These are phyloP conservation scores for Chloroceryle amazona DNA, from an alignment of 2,797 vertebrate species.

Conservation along the genomic window DNA sequence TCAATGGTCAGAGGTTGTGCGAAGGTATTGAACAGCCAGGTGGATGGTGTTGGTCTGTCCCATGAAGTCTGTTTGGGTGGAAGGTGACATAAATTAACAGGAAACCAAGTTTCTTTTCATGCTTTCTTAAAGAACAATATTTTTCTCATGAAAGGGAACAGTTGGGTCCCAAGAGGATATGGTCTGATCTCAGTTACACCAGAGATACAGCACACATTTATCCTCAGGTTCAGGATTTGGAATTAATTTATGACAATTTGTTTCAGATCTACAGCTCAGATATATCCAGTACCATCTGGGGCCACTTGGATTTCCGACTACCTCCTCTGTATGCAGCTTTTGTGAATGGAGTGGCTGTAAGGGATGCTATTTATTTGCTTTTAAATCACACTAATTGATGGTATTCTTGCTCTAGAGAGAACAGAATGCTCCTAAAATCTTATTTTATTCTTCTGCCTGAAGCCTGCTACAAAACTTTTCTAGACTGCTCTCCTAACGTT, in stretches of 20 bases:
- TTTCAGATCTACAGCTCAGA: conserved; percentile 86
- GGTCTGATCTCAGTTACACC: not conserved
- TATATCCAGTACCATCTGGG: conserved; percentile 89
- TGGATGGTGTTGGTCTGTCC: not conserved
- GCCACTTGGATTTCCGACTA: conserved; percentile 81
- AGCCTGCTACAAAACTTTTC: not conserved
- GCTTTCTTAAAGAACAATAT: not conserved
- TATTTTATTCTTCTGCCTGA: conserved; percentile 4
- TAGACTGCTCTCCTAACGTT: not conserved
- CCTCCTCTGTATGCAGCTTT: conserved; percentile 91
- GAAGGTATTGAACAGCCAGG: not conserved
- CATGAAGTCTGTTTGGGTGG: not conserved
- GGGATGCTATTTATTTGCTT: conserved; percentile 47
- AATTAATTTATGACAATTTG: conserved; percentile 36
- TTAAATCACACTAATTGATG: conserved; percentile 25
- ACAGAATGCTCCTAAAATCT: not conserved
- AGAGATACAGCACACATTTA: fast-evolving
- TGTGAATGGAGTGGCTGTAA: conserved; percentile 94
- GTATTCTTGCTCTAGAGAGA: not conserved
- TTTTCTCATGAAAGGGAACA: not conserved
- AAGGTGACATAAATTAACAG: not conserved
- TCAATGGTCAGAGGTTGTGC: not conserved
- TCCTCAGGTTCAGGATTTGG: not conserved
- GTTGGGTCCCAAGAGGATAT: not conserved
- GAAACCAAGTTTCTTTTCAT: not conserved